Conservation (phyloP, 2,888 invertebrate species). For the Ametastegia equiseti region DNA sequence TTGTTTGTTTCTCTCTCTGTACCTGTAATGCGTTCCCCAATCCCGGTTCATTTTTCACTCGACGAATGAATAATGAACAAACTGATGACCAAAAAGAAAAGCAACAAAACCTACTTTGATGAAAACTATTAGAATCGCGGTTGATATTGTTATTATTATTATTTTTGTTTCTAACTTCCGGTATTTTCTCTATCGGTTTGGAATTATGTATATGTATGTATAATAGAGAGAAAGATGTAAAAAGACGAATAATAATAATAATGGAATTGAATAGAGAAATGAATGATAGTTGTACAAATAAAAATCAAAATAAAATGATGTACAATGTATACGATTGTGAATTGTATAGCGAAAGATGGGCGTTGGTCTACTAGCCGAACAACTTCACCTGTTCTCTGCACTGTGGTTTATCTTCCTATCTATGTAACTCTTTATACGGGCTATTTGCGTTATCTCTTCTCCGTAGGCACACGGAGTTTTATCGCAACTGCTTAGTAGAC, state of each 20-base stretch:
- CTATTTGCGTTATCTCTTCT: constrained; percentile 71
- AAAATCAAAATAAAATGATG: too few species aligned
- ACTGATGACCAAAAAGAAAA: constrained; percentile 31
- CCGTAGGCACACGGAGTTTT: constrained; percentile 72
- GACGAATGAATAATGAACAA: not conserved
- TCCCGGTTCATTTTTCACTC: constrained; percentile 60
- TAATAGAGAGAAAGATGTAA: too few species aligned
- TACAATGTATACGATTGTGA: too few species aligned
- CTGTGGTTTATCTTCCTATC: constrained; percentile 74
- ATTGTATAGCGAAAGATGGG: constrained; percentile 57
- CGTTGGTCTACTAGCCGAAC: constrained; percentile 67
- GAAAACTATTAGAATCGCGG: too few species aligned
- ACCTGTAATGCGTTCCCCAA: constrained; percentile 73
- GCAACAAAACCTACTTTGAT: constrained; percentile 15
- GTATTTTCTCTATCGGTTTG: too few species aligned
- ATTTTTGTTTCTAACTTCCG: too few species aligned
- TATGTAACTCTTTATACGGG: constrained; percentile 72
- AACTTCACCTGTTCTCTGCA: constrained; percentile 72
- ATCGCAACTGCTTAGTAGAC: constrained; percentile 75
- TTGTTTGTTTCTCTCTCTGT: constrained; percentile 33
- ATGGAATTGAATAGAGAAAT: not conserved
- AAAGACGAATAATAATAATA: too few species aligned
- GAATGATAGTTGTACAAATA: too few species aligned
- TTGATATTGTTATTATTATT: too few species aligned
- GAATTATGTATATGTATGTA: too few species aligned